Conservation (phyloP, 37 sponge, comb jelly and placozoan species). For the Crambe crambe region DNA sequence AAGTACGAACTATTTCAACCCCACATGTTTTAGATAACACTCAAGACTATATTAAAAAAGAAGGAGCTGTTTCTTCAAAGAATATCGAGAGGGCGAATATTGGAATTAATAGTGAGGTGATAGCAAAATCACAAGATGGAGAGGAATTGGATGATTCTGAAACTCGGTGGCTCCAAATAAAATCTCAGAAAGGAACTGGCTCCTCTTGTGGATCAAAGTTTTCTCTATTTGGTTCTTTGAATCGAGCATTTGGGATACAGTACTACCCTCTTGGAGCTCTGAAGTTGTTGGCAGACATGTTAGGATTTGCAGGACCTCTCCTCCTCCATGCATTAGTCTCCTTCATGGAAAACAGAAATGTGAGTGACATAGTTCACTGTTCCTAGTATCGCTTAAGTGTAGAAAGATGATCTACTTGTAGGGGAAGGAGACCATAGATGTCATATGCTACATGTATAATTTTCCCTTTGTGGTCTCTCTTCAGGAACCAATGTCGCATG, state of each 20-base stretch:
- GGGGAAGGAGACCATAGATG: not conserved
- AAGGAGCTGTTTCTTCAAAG: not conserved
- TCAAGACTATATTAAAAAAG: not conserved
- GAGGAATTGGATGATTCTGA: not conserved
- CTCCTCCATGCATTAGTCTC: slow-evolving; percentile 81
- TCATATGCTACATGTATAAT: too few species aligned
- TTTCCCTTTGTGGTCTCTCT: not conserved
- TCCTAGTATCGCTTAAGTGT: not conserved
- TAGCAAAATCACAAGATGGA: not conserved
- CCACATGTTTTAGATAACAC: not conserved
- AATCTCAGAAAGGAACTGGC: not conserved
- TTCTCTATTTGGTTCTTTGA: slow-evolving; percentile 70
- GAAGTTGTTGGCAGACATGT: slow-evolving; percentile 70
- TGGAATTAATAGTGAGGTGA: not conserved
- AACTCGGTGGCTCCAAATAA: not conserved
- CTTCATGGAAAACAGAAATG: slow-evolving; percentile 83
- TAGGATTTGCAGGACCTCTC: slow-evolving; percentile 92
- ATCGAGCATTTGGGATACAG: slow-evolving; percentile 84
- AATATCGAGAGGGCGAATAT: not conserved
- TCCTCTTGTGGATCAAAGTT: not conserved
- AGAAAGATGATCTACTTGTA: too few species aligned
- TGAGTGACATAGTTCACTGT: too few species aligned
- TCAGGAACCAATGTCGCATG: slow-evolving; percentile 79
- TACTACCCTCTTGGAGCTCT: slow-evolving; percentile 96
- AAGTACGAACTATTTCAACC: not conserved